phyloP scores from a whole-genome alignment of 2,888 invertebrate genomes.

The Chymomyza procnemis region DNA sequence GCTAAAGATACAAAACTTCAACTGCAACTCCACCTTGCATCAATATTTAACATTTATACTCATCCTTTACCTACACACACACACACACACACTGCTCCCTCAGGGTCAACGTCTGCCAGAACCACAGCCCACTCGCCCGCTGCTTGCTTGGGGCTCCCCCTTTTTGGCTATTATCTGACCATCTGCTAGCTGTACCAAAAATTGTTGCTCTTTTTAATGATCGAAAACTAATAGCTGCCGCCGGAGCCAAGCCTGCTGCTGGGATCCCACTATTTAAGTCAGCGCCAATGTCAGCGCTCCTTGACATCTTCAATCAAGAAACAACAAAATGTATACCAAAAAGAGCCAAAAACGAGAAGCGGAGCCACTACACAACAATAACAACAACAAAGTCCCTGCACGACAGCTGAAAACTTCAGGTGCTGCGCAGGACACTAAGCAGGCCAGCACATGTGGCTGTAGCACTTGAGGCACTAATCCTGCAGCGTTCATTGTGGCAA shows the following conservation, averaged over 20 bases:
- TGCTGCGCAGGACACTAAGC: neutral
- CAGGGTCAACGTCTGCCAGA: constrained; percentile 55
- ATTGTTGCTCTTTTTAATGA: constrained; percentile 1
- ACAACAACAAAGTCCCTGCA: constrained; percentile 11
- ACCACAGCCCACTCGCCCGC: constrained; percentile 40
- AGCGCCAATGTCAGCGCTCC: neutral
- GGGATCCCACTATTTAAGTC: neutral
- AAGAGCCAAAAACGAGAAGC: too few relatives aligned
- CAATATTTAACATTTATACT: constrained; percentile 46
- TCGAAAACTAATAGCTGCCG: neutral
- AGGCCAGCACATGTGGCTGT: constrained; percentile 20
- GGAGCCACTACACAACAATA: too few relatives aligned
- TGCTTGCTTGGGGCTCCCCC: neutral
- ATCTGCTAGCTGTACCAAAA: constrained; percentile 47
- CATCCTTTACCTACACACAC: too few relatives aligned
- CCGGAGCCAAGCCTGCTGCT: neutral
- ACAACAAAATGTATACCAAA: constrained; percentile 4
- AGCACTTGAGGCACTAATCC: constrained; percentile 30
- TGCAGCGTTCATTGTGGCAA: neutral
- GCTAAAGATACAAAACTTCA: neutral
- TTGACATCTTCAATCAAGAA: constrained; percentile 49
- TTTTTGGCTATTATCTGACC: constrained; percentile 54
- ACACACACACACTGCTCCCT: constrained; percentile 32
- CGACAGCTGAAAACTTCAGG: constrained; percentile 31
- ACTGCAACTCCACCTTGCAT: constrained; percentile 60